phyloP scores from a whole-genome alignment of 2,888 invertebrate species.

The Drosophila longiperda region DNA sequence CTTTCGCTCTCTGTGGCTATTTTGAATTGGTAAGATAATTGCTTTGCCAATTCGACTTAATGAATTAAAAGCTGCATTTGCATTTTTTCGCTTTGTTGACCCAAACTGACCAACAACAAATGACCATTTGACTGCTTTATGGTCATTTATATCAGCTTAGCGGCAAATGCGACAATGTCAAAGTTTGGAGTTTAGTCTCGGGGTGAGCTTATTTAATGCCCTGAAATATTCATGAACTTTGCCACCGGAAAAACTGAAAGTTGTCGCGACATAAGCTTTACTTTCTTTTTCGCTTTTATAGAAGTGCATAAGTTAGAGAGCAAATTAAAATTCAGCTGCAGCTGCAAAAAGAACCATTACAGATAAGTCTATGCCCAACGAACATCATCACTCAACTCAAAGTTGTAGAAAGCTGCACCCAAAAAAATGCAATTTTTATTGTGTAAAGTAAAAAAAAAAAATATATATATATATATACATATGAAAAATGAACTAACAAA shows the following conservation, averaged over 20 bases:
- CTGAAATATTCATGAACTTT: slow-evolving; percentile 64
- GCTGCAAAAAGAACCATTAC: slow-evolving; percentile 54
- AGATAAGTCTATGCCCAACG: slow-evolving; percentile 5
- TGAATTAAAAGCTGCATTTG: slow-evolving; percentile 65
- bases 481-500: slow-evolving; percentile 55
- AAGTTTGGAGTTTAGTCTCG: slow-evolving; percentile 53
- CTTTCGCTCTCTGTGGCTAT: slow-evolving; percentile 8
- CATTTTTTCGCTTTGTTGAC: slow-evolving; percentile 65
- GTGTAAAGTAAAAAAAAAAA: slow-evolving; percentile 20
- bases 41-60: slow-evolving; percentile 69
- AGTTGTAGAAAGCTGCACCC: slow-evolving; percentile 55
- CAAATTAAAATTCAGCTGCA: slow-evolving; percentile 22
- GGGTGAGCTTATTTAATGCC: slow-evolving; percentile 61
- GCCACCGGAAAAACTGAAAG: slow-evolving; percentile 43
- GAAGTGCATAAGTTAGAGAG: slow-evolving; percentile 31
- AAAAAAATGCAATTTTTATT: slow-evolving; percentile 53
- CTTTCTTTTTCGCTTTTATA: slow-evolving; percentile 60
- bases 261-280: slow-evolving; percentile 34
- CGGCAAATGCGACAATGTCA: slow-evolving; percentile 50
- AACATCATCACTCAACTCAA: slow-evolving; percentile 47
- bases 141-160: slow-evolving; percentile 55
- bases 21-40: slow-evolving; percentile 57
- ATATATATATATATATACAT: not conserved
- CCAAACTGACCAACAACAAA: slow-evolving; percentile 29
- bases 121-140: slow-evolving; percentile 53